A percentile compares a stretch with the other conserved stretches of the same genome.
These are phyloP conservation scores for Arizona elegans DNA, from an alignment of 2,113 vertebrate species.

Conservation along the genomic window DNA sequence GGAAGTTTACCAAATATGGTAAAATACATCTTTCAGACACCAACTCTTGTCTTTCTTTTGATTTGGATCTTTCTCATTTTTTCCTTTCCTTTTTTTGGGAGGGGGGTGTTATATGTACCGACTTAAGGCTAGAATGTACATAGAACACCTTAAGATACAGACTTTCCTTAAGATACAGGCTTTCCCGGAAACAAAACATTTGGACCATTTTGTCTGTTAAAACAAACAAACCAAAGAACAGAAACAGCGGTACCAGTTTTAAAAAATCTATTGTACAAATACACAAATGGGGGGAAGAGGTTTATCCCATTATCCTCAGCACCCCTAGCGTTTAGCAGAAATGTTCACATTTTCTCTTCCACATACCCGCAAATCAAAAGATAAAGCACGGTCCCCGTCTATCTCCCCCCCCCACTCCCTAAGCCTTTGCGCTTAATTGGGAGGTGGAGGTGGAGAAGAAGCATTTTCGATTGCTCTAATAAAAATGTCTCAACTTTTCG, in stretches of 20 bases:
- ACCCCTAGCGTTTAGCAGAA: constrained; percentile 62
- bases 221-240: no score
- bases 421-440: neutral
- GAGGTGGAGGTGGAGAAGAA: no score
- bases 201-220: neutral
- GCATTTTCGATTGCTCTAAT: constrained; percentile 8
- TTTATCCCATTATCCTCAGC: constrained; percentile 51
- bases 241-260: constrained; percentile 19
- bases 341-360: neutral
- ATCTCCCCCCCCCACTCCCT: neutral
- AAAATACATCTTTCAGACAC: neutral
- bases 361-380: constrained; percentile 28
- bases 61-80: neutral
- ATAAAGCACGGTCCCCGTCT: neutral
- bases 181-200: neutral
- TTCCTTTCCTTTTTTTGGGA: no score
- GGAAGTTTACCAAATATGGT: neutral
- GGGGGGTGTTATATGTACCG: neutral
- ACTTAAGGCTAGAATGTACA: no score
- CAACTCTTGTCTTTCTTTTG: neutral
- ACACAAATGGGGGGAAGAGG: neutral
- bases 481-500: constrained; percentile 43
- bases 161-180: no score
- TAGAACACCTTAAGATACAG: no score
- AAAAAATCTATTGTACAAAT: neutral